Base-by-base conservation (phyloP, 2,113 vertebrate genomes). In the Microtus pennsylvanicus region DNA sequence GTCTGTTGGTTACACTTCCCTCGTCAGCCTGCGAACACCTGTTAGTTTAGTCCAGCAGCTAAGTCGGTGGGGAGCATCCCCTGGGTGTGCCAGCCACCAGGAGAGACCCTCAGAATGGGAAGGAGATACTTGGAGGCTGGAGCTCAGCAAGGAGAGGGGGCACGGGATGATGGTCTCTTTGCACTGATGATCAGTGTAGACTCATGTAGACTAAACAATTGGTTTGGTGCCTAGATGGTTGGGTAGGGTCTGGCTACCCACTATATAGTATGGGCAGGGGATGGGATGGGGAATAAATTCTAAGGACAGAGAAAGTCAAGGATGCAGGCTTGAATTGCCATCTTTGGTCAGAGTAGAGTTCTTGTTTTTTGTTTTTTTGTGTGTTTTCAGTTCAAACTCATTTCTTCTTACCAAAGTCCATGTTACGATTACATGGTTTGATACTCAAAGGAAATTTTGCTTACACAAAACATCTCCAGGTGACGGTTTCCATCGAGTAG, bases 11-110 rank as follows among this genome's bases (percentile, higher is more conserved):
- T 81, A 63, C 6, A 42, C 61, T 88, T 86, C 19, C 52, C 47
- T 80, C 38, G 38, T 88, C 22, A 4, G 65, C 33, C 61, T 52
- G 90, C 38, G 72, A n/a, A 17, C 42, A n/a, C 92, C 85, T 81
- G 85, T 38, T 85, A 90, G 91, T 26, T 38, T 85, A 90, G 91
- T 26, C 45, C 61, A 47, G 75, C 63, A 38, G 45, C 86, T 12
- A 93, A 67, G 35, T 90, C 74, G 11, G 81, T 78, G 89, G 63
- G 38, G 76, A 96, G 74, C 78, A 74, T 91, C 65, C 75, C 58
- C 47, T 94, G 50, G 89, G 52, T 76, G 35, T 77, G 50, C 55
- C 26, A 35, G 50, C 50, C 58, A 77, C 38, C 47, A 87, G 21
- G 87, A 55, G 63, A 74, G 50, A n/a, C 80, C 55, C 75, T 50